A percentile compares a stretch with the other conserved stretches of the same genome.
Conservation (phyloP, 2,888 invertebrate species). For the Macropis europaea region DNA sequence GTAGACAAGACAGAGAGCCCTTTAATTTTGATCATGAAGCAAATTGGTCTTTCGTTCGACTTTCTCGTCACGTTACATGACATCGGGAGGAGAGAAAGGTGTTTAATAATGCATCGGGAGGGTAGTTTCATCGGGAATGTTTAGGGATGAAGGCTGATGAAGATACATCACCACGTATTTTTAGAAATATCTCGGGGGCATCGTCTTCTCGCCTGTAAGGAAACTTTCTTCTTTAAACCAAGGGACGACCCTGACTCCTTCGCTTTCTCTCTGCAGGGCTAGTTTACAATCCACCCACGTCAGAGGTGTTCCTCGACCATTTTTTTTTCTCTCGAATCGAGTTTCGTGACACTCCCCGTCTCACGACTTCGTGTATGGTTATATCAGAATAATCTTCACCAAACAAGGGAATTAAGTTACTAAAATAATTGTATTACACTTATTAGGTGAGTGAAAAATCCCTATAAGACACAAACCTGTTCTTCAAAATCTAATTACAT, state of each 20-base stretch:
- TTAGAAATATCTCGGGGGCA: conserved; percentile 25
- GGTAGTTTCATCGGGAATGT: conserved; percentile 11
- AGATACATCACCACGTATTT: conserved; percentile 32
- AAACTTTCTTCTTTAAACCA: conserved; percentile 8
- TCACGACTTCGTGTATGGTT: not conserved
- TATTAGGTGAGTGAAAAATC: no score
- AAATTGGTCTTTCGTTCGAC: not conserved
- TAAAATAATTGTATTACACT: no score
- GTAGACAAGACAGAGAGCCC: not conserved
- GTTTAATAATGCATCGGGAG: conserved; percentile 23
- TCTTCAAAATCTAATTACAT: no score
- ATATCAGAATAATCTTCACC: no score
- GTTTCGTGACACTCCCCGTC: not conserved
- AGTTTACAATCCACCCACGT: not conserved
- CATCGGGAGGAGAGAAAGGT: not conserved
- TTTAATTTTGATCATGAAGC: conserved; percentile 25
- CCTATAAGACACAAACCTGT: no score
- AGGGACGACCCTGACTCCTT: conserved; percentile 1
- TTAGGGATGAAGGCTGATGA: conserved; percentile 25
- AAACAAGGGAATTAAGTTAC: no score
- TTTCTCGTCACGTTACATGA: conserved; percentile 14
- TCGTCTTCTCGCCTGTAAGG: conserved; percentile 10
- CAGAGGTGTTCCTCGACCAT: not conserved
- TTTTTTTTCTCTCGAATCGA: not conserved
- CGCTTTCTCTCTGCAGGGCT: conserved; percentile 19